A percentile compares a stretch with the other conserved stretches of the same genome.
Evolutionary conservation across 2,888 invertebrate genomes (phyloP).

Genomic region (Gari tellinella): DNA sequence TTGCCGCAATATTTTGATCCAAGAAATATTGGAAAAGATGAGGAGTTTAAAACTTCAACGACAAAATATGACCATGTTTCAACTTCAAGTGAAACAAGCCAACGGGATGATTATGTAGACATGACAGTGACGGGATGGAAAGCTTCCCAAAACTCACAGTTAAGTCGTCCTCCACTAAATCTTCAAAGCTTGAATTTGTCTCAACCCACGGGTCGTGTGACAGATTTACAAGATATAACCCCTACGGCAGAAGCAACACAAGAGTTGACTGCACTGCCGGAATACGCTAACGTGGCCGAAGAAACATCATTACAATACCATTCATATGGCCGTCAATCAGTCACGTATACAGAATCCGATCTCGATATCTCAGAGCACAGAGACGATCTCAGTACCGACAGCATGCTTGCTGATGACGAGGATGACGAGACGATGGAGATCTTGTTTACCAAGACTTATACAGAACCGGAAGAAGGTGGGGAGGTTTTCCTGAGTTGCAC

Average conservation of each 20-base stretch:
- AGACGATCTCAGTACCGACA: slow-evolving; percentile 76
- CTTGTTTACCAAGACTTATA: slow-evolving; percentile 73
- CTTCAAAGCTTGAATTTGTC: slow-evolving; percentile 14
- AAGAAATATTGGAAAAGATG: slow-evolving; percentile 48
- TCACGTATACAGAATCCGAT: slow-evolving; percentile 74
- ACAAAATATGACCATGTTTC: slow-evolving; percentile 53
- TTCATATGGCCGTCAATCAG: slow-evolving; percentile 51
- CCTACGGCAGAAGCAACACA: slow-evolving; percentile 58
- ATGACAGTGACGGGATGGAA: background rate
- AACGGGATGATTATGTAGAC: slow-evolving; percentile 12
- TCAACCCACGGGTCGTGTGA: slow-evolving; percentile 28
- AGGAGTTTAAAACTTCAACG: slow-evolving; percentile 61
- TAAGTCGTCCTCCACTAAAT: background rate
- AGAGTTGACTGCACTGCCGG: slow-evolving; percentile 40
- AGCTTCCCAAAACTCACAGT: background rate
- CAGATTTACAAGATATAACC: slow-evolving; percentile 64
- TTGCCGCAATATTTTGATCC: slow-evolving; percentile 57
- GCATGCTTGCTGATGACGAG: slow-evolving; percentile 79
- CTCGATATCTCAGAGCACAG: slow-evolving; percentile 77
- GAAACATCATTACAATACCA: slow-evolving; percentile 43
- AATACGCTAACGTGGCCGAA: slow-evolving; percentile 36
- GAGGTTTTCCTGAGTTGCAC: slow-evolving; percentile 65
- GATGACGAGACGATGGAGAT: slow-evolving; percentile 73
- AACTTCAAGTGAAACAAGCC: slow-evolving; percentile 12
- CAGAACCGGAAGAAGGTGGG: slow-evolving; percentile 64